Evolutionary conservation across 1,140 invertebrate genomes (phyloP).

Genomic region (Mycetomoellerius zeteki): DNA sequence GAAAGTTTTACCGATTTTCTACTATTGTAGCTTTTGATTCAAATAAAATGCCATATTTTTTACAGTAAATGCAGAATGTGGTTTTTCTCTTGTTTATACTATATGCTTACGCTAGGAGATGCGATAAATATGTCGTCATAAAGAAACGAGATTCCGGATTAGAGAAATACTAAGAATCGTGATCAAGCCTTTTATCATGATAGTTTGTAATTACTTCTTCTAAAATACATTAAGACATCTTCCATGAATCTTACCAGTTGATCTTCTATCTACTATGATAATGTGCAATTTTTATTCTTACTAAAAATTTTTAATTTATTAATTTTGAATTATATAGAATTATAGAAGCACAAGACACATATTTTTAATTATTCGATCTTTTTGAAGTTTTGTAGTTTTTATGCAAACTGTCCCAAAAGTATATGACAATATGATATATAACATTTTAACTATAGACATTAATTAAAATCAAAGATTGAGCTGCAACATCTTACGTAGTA

Average conservation of each 20-base stretch:
- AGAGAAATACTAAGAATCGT: slow-evolving; percentile 26
- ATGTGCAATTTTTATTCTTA: background rate
- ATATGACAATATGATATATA: too few relatives aligned
- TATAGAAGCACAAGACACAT: background rate
- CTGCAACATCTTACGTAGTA: background rate
- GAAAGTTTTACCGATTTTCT: background rate
- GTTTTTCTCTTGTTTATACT: too few relatives aligned
- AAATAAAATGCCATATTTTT: background rate
- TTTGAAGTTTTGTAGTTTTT: background rate
- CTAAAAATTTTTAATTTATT: background rate
- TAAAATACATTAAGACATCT: background rate
- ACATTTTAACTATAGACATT: background rate
- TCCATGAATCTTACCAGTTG: background rate
- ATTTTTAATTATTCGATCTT: background rate
- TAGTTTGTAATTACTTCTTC: slow-evolving; percentile 26
- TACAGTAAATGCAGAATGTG: background rate
- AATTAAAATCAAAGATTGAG: background rate
- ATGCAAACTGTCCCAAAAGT: background rate
- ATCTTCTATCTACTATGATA: background rate
- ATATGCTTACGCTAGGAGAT: background rate
- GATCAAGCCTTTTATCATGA: background rate
- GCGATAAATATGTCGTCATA: background rate
- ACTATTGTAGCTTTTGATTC: background rate
- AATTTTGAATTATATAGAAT: background rate
- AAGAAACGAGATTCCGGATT: slow-evolving; percentile 13